Percentiles rank a stretch among this genome's conserved stretches.
phyloP scores from a whole-genome alignment of 2,113 vertebrate genomes.

The Peromyscus maniculatus region DNA sequence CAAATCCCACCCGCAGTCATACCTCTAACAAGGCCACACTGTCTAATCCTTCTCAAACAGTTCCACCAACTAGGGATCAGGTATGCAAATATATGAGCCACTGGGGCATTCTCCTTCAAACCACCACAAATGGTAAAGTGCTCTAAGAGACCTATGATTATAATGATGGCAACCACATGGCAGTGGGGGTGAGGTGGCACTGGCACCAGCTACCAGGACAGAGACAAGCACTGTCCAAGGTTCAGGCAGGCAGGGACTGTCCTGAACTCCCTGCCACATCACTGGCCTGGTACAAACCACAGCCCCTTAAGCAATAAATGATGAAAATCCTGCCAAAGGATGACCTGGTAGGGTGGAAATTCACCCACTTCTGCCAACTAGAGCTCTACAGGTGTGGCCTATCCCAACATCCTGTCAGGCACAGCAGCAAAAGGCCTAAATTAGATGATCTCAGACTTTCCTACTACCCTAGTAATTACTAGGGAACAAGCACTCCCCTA shows the following conservation, averaged over 20 bases:
- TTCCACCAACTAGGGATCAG: not conserved
- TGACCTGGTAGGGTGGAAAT: not conserved
- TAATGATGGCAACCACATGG: not conserved
- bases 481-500: not conserved
- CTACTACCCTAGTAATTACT: not conserved
- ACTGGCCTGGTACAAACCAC: not conserved
- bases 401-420: not conserved
- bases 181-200: not conserved
- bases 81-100: not conserved
- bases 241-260: not conserved
- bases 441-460: constrained; percentile 20
- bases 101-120: not conserved
- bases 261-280: not conserved
- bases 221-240: not conserved
- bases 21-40: not conserved
- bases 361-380: not conserved
- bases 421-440: not conserved
- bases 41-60: not conserved
- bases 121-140: not conserved
- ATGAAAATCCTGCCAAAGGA: constrained; percentile 18
- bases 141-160: not conserved
- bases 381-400: not conserved
- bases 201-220: not conserved
- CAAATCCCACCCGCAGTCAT: not conserved
- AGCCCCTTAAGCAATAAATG: constrained; percentile 36